Evolutionary conservation across 1,140 invertebrate species (phyloP), one percentile per base, ranked within the genome.

Genomic region (Papilio polyxenes): DNA sequence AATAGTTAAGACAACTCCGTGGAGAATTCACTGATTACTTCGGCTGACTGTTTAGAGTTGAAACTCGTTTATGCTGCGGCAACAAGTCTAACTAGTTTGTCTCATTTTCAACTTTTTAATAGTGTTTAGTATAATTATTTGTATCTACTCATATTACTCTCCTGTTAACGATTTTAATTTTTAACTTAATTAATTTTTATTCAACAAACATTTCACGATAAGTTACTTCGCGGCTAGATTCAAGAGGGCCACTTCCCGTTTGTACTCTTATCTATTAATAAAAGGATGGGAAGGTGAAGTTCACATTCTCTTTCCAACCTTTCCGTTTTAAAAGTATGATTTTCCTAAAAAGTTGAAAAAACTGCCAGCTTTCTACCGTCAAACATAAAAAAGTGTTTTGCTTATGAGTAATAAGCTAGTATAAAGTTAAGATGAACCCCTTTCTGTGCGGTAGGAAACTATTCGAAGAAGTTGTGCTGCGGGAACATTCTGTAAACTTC

Each of bases 21-120:
- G n/a, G 75, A 53, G 75, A 56, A 77, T 77, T 77, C 75, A 31
- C 75, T 77, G 75, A 77, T 77, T 77, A 77, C 75, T 77, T 77
- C 75, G 75, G 75, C 23, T 77, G 44, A 77, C 75, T 77, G 48
- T 77, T 77, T 51, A 77, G 31, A 51, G 20, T 77, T 77, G n/a
- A 53, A 77, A 77, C 49, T 77, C 23, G n/a, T 77, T 51, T 77
- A 75, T n/a, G 15, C 48, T 53, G 44, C n/a, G 44, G 75, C 74
- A 48, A 75, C 74, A 49, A 75, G 40, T 75, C 11, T 69, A 69
- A 69, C 65, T 69, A 37, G 65, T 69, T 69, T 72, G 31, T 72
- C 40, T 37, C 13, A 72, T 72, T 72, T 72, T 72, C 23, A 37
- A 72, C 23, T 37, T 72, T 72, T 72, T 37, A 37, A 72, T 72